These are phyloP conservation scores for Drosophila eugracilis DNA, from an alignment of 1,140 invertebrate species.

Conservation along the genomic window DNA sequence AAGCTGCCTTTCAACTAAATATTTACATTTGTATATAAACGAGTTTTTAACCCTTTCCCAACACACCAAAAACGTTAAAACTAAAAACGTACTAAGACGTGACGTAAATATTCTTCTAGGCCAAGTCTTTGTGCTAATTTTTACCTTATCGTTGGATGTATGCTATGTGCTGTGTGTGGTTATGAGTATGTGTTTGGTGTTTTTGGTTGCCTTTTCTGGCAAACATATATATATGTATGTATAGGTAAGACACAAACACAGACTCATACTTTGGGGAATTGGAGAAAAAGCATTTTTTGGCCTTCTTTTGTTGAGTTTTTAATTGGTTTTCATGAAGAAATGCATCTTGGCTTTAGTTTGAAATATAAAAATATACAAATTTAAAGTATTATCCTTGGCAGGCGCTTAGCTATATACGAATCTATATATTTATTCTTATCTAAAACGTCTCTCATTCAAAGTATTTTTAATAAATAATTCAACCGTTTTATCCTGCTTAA, in stretches of 20 bases:
- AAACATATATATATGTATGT: background rate
- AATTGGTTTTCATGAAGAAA: slow-evolving; percentile 7
- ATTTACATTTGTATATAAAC: slow-evolving; percentile 14
- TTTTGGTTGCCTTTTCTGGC: too few species aligned
- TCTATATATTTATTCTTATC: too few species aligned
- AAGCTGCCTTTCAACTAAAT: slow-evolving; percentile 18
- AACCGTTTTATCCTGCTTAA: background rate
- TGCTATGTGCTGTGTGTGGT: slow-evolving; percentile 1
- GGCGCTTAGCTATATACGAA: too few species aligned
- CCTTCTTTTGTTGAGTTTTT: slow-evolving; percentile 9
- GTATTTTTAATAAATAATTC: background rate
- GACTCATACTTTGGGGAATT: background rate
- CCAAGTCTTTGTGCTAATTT: slow-evolving; percentile 3
- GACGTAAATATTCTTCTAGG: slow-evolving; percentile 19
- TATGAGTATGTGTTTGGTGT: background rate
- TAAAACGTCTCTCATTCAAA: background rate
- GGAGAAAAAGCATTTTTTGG: too few species aligned
- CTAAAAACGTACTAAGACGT: background rate
- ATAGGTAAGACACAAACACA: background rate
- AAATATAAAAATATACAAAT: too few species aligned
- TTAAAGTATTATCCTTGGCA: too few species aligned
- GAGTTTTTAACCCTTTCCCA: background rate
- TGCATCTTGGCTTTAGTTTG: background rate
- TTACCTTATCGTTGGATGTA: slow-evolving; percentile 14
- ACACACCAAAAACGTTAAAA: background rate